Base-by-base conservation (phyloP, 53 echinoderm and acorn worm genomes). In the Mesocentrotus franciscanus region DNA sequence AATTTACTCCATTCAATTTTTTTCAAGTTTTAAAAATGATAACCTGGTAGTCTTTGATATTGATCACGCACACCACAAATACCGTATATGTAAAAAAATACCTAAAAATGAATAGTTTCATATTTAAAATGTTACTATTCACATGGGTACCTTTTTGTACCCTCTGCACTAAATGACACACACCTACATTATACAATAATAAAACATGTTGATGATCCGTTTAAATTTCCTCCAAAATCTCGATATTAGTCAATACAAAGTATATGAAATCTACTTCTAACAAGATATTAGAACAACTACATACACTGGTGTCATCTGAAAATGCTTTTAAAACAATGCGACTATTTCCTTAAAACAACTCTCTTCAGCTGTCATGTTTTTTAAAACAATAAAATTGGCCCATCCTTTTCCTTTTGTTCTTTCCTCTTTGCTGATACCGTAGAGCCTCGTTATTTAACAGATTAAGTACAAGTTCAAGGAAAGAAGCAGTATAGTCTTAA, bases 331-430 rank as follows among this genome's bases (percentile, higher is more conserved):
- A 58, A 87, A 87, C 87, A 87, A 87, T 87, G n/a, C 58, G 29
- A n/a, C 17, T 81, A 33, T 57, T 57, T 27, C 26, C 58, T 58
- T 87, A 29, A 87, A 87, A 87, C 49, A 56, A 58, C 87, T 26
- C 27, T 59, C 26, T 27, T 13, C 24, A 26, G 14, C 87, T 87
- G 57, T 87, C 87, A 87, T 87, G 87, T 87, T 87, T 87, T 87
- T 24, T 87, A 58, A 87, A 87, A 87, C 87, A 87, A 87, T 87
- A 58, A 57, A 57, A 26, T 27, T 58, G 56, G 56, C 87, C 24
- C 56, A 87, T n/a, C 58, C 87, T 87, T 87, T 87, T 87, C 87
- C 87, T 27, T 57, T 87, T 87, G 8, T 87, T 59, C 87, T 87
- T 87, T 58, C 87, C 87, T 87, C 29, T 87, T 15, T 12, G n/a